phyloP scores from a whole-genome alignment of 2,797 vertebrate species.

The Gobionotothen gibberifrons region DNA sequence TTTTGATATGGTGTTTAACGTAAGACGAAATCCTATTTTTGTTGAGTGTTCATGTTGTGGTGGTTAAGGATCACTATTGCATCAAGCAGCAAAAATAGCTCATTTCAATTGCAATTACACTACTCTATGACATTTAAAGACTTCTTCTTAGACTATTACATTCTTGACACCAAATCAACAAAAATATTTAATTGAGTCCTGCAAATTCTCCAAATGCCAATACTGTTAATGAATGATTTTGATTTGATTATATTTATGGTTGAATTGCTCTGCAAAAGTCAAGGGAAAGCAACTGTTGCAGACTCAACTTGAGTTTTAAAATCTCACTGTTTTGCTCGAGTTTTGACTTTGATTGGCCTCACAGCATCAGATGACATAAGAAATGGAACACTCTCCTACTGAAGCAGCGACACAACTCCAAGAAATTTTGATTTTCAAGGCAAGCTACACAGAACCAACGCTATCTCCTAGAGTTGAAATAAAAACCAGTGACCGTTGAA shows the following conservation, averaged over 20 bases:
- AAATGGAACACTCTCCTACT: not conserved
- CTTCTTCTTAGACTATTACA: too few relatives aligned
- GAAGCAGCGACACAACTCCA: not conserved
- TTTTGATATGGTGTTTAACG: too few relatives aligned
- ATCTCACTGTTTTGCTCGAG: not conserved
- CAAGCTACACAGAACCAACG: not conserved
- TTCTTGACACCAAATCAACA: not conserved
- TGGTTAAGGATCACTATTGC: not conserved
- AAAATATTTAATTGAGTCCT: not conserved
- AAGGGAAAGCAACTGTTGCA: not conserved
- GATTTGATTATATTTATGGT: not conserved
- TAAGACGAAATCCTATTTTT: not conserved
- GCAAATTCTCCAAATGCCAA: not conserved
- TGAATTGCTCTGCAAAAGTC: not conserved
- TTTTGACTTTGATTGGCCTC: not conserved
- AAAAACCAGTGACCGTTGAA: not conserved
- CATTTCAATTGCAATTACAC: not conserved
- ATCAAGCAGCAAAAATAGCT: not conserved
- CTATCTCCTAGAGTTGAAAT: constrained; percentile 7
- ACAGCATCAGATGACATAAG: not conserved
- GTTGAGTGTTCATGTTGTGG: not conserved
- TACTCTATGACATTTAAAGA: too few relatives aligned
- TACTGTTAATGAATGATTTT: not conserved
- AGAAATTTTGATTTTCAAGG: constrained; percentile 2
- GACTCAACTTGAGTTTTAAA: constrained; percentile 6